These are phyloP conservation scores for Prunella strophiata DNA, from an alignment of 2,797 vertebrate species.

Conservation along the genomic window DNA sequence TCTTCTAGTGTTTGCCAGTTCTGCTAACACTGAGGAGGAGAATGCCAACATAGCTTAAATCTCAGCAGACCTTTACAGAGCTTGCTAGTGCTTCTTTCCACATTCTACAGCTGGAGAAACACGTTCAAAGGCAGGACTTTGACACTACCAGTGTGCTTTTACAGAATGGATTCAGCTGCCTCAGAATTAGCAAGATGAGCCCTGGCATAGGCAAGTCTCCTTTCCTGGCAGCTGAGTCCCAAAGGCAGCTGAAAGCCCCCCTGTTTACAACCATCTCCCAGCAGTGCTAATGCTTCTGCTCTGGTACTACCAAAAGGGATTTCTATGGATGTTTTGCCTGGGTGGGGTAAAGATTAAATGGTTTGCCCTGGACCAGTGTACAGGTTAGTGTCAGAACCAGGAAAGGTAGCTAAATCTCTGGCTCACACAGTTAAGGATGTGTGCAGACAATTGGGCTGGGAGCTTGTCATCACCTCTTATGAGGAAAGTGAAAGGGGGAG, in stretches of 20 bases:
- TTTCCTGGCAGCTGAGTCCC: not conserved
- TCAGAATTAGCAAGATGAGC: not conserved
- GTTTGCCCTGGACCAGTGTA: not conserved
- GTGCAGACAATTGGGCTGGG: conserved; percentile 59
- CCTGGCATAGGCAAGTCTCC: not conserved
- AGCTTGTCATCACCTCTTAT: conserved; percentile 62
- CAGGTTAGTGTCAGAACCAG: not conserved
- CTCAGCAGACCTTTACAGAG: conserved; percentile 55
- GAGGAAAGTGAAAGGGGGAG: conserved; percentile 59
- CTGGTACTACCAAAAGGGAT: not conserved
- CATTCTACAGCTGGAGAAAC: conserved; percentile 53
- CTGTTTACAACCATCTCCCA: not conserved
- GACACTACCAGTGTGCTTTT: conserved; percentile 25
- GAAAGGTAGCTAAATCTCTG: conserved; percentile 45
- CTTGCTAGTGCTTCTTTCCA: not conserved
- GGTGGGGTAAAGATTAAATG: not conserved
- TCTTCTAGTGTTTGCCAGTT: conserved; percentile 25
- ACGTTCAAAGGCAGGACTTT: conserved; percentile 22
- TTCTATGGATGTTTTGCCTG: not conserved
- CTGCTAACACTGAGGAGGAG: conserved; percentile 35
- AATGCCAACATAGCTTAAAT: conserved; percentile 51
- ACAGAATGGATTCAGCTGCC: conserved; percentile 2
- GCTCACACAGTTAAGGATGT: conserved; percentile 34
- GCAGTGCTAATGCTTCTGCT: not conserved
- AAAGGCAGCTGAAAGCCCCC: not conserved